Percentiles rank a stretch among this genome's conserved stretches.
These are phyloP conservation scores for Petrosia ficiformis DNA, from an alignment of 37 sponge, comb jelly and placozoan genomes.

Conservation along the genomic window DNA sequence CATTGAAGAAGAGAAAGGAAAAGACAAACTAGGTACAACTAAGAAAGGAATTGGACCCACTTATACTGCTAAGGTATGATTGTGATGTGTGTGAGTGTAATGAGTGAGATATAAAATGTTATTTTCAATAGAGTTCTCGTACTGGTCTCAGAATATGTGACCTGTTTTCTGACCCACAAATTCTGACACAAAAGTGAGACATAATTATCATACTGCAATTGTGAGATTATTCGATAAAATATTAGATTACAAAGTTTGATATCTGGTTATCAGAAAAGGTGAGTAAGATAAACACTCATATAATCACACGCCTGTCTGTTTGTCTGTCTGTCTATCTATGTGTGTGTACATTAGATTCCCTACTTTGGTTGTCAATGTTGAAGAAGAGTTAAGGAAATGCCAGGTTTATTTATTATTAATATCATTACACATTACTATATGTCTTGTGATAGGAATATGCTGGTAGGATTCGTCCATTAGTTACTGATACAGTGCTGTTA, in stretches of 20 bases:
- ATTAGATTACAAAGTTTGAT: slow-evolving; percentile 29
- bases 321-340: too few relatives aligned
- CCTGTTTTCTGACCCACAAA: slow-evolving; percentile 51
- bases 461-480: slow-evolving; percentile 60
- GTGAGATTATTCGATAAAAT: neutral
- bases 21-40: slow-evolving; percentile 89
- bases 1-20: slow-evolving; percentile 73
- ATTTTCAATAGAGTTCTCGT: slow-evolving; percentile 28
- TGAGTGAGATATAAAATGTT: neutral
- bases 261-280: slow-evolving; percentile 42
- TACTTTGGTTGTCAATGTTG: slow-evolving; percentile 55
- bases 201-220: neutral
- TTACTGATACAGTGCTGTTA: slow-evolving; percentile 78
- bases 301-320: neutral
- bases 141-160: slow-evolving; percentile 83
- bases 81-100: neutral
- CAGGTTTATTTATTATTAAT: slow-evolving; percentile 22
- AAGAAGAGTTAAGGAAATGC: slow-evolving; percentile 54
- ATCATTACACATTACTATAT: neutral
- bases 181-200: slow-evolving; percentile 53
- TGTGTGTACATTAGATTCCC: slow-evolving; percentile 85
- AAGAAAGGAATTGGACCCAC: slow-evolving; percentile 98
- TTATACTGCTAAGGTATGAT: slow-evolving; percentile 78
- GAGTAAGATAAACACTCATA: neutral
- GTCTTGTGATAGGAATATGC: slow-evolving; percentile 35